Base-by-base conservation (phyloP, 2,113 vertebrate species). In the Thinocorus orbignyianus region DNA sequence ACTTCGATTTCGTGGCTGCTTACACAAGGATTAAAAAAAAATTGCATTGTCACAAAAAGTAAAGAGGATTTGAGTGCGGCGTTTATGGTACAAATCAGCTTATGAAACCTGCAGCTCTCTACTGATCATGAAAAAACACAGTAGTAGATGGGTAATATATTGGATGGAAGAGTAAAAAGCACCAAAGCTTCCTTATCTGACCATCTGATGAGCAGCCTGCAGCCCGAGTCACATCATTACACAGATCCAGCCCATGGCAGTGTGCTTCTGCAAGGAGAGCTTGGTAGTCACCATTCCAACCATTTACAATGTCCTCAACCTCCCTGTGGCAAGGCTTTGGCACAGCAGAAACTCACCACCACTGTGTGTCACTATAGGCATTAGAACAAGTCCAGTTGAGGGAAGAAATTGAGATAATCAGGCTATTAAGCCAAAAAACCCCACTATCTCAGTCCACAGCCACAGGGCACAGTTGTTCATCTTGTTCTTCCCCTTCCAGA, bases 281-380 rank as follows among this genome's bases (percentile, higher is more conserved):
- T 74, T 46, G 68, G 37, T 17, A 51, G n/a, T 6, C 72, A 71
- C 69, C 94, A 31, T 8, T 13, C 18, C 81, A 69, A 82, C 66
- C 78, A 68, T 3, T 57, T 4, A 20, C 73, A 13, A 49, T 1
- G 71, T 73, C 86, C 83, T 42, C 81, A 26, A 33, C 41, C 39
- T 88, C 39, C 85, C 58, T 20, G 10, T 73, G 88, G 3, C 31
- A 57, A 26, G 70, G 61, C 82, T 69, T 77, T 90, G 92, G 88
- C 95, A 95, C 76, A n/a, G 88, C 88, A 86, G 86, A 93, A 77
- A 46, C 90, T 78, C 88, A 46, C 84, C 95, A 91, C 96, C 96
- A 96, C 96, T 97, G 95, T 96, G 96, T 97, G 96, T 96, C 96
- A 97, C 96, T 97, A 88, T 88, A 97, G 91, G 96, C 96, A 97